Base-by-base conservation (phyloP, 1,140 invertebrate genomes). In the Macrocentrus cingulum region DNA sequence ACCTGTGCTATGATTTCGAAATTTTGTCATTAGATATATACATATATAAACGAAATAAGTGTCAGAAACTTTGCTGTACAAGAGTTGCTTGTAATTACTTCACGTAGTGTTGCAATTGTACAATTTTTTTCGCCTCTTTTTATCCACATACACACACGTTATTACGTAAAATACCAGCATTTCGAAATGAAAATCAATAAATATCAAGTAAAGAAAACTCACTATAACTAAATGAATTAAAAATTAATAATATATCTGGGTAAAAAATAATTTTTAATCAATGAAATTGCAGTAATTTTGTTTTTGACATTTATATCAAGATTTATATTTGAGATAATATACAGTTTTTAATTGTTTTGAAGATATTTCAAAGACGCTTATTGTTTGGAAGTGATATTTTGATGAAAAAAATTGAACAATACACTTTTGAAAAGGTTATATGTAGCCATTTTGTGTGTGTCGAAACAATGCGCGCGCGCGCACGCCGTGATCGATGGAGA, bases 401-500 rank as follows among this genome's bases (percentile, higher is more conserved):
- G 13, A 8, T 36, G 22, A 37, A 37, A 51, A 36, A 34, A 49
- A 34, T 9, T 13, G 11, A 19, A 50, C 29, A 37, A 49, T 49
- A 9, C 18, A 44, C 13, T 18, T 29, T 2, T 49, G n/a, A 37
- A 22, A 22, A 56, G 39, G 18, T 48, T 15, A n/a, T n/a, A n/a
- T n/a, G n/a, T n/a, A n/a, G n/a, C n/a, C n/a, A n/a, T n/a, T n/a
- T n/a, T n/a, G n/a, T n/a, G n/a, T n/a, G n/a, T n/a, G n/a, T n/a
- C n/a, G n/a, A n/a, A n/a, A n/a, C n/a, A 46, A 48, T 56, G 44
- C 25, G 11, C 32, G 9, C 13, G 44, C 32, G 22, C 19, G n/a
- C 34, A 39, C 32, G 41, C 16, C n/a, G 39, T 56, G 45, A 56
- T 56, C 45, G 44, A 49, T 56, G 34, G 37, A 48, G 54, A 56